Percentiles rank a stretch among this genome's conserved stretches.
phyloP scores from a whole-genome alignment of 2,888 invertebrate species.

The Cryptophagus acutangulus region DNA sequence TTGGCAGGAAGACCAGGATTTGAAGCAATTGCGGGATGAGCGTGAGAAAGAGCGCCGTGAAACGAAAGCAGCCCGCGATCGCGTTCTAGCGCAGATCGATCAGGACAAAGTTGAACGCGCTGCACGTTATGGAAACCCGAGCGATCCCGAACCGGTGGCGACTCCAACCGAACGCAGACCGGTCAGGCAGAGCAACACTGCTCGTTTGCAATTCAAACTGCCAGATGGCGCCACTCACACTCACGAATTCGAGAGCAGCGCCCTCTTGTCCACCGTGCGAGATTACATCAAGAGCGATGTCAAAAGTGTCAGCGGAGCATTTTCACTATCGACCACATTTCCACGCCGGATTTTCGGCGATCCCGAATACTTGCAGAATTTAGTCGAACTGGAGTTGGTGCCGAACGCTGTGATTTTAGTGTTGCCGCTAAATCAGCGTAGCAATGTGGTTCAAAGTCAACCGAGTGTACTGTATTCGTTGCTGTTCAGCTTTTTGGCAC shows the following conservation, averaged over 20 bases:
- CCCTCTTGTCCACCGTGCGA: conserved; percentile 57
- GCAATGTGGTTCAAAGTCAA: not conserved
- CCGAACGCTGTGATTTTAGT: conserved; percentile 75
- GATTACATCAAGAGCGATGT: conserved; percentile 43
- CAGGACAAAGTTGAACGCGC: conserved; percentile 73
- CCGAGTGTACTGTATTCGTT: conserved; percentile 48
- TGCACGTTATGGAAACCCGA: conserved; percentile 41
- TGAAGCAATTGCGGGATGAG: conserved; percentile 67
- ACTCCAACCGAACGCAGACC: conserved; percentile 29
- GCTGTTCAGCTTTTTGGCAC: conserved; percentile 57
- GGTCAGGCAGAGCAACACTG: conserved; percentile 44
- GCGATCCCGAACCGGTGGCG: conserved; percentile 27
- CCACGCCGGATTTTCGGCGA: conserved; percentile 64
- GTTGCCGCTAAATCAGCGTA: conserved; percentile 53
- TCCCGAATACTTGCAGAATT: conserved; percentile 49
- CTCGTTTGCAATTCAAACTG: conserved; percentile 80
- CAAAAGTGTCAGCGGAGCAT: conserved; percentile 52
- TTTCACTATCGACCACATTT: conserved; percentile 71
- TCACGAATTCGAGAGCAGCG: conserved; percentile 66
- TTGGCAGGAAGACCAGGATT: conserved; percentile 69
- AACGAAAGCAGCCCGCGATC: conserved; percentile 68
- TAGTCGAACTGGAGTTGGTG: conserved; percentile 63
- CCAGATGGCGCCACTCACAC: conserved; percentile 74
- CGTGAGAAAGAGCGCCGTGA: conserved; percentile 71
- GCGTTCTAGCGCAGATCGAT: conserved; percentile 77